Percentiles rank a stretch among this genome's conserved stretches.
Evolutionary conservation across 2,888 invertebrate species (phyloP).

Genomic region (Metalampra italica): DNA sequence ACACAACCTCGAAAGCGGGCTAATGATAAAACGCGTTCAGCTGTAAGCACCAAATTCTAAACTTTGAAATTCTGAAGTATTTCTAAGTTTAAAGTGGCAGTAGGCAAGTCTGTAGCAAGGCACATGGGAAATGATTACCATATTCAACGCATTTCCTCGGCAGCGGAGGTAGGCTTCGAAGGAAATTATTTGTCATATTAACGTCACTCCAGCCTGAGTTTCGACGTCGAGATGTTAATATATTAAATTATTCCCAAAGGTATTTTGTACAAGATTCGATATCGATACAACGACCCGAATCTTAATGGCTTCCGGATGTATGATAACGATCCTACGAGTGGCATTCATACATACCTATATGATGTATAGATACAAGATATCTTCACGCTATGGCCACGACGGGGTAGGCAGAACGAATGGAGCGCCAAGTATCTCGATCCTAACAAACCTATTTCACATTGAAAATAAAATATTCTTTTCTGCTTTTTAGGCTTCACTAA

Average conservation of each 20-base stretch:
- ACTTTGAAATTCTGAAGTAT: slow-evolving; percentile 41
- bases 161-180: slow-evolving; percentile 55
- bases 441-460: too few relatives aligned
- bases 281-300: slow-evolving; percentile 26
- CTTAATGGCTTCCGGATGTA: not conserved
- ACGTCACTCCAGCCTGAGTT: slow-evolving; percentile 64
- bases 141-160: slow-evolving; percentile 64
- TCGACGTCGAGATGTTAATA: slow-evolving; percentile 60
- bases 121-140: slow-evolving; percentile 69
- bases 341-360: too few relatives aligned
- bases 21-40: slow-evolving; percentile 5
- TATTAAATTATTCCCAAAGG: slow-evolving; percentile 61
- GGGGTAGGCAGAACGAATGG: too few relatives aligned
- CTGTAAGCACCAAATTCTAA: not conserved
- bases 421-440: too few relatives aligned
- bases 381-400: too few relatives aligned
- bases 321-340: too few relatives aligned
- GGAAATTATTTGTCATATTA: slow-evolving; percentile 76
- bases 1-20: slow-evolving; percentile 2
- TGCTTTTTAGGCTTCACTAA: too few relatives aligned
- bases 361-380: too few relatives aligned
- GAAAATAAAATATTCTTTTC: too few relatives aligned
- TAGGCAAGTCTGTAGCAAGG: slow-evolving; percentile 35
- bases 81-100: slow-evolving; percentile 53
- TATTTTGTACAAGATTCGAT: slow-evolving; percentile 42